phyloP scores from a whole-genome alignment of 2,888 invertebrate species.

The Lepidocyrtoides sp. region DNA sequence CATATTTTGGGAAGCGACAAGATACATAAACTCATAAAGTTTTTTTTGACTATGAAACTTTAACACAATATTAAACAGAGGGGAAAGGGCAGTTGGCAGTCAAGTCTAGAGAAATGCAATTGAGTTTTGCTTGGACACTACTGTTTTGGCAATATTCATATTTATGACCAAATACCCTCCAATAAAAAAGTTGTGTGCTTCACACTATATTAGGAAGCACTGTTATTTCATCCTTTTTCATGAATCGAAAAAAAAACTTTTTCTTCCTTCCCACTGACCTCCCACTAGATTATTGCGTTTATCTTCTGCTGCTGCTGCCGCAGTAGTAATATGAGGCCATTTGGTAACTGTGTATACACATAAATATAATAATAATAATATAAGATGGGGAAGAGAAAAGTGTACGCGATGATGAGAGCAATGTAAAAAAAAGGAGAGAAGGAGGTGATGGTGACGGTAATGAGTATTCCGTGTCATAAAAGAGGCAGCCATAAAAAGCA shows the following conservation, averaged over 20 bases:
- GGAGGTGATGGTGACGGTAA: constrained; percentile 42
- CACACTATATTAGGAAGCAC: constrained; percentile 21
- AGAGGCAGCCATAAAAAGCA: constrained; percentile 78
- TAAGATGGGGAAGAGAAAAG: constrained; percentile 2
- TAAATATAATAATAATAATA: constrained; percentile 15
- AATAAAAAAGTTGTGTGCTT: constrained; percentile 47
- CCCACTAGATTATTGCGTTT: constrained; percentile 46
- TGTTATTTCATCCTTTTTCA: not conserved
- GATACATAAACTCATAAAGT: too few relatives aligned
- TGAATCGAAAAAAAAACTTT: constrained; percentile 53
- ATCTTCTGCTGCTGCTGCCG: not conserved
- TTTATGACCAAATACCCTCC: constrained; percentile 65
- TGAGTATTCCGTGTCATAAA: constrained; percentile 69
- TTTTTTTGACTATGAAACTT: too few relatives aligned
- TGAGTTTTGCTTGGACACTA: constrained; percentile 8
- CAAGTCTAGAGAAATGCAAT: too few relatives aligned
- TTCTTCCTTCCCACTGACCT: constrained; percentile 37
- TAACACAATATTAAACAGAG: not conserved
- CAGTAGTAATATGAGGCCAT: constrained; percentile 26
- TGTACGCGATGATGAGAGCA: constrained; percentile 20
- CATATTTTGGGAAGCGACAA: too few relatives aligned
- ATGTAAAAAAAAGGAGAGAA: not conserved
- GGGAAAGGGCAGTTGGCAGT: not conserved
- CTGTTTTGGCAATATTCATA: constrained; percentile 39
- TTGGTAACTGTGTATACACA: not conserved